Evolutionary conservation across 2,888 invertebrate genomes (phyloP), one percentile per base, ranked within the genome.

Genomic region (Plebejus anna): DNA sequence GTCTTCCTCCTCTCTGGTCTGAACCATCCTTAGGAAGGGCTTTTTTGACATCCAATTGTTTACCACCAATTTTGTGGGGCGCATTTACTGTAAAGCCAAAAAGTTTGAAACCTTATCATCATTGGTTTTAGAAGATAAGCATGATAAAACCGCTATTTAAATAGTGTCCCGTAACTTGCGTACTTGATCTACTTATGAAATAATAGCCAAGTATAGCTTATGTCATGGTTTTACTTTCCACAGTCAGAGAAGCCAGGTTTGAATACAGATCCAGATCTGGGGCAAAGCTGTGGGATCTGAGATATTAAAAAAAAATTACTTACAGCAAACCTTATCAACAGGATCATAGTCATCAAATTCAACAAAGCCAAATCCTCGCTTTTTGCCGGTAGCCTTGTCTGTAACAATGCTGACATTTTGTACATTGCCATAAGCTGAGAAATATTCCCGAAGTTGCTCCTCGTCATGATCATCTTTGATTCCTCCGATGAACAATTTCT

Each of bases 291-390:
- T 93, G 92, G 90, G 7, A 81, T 28, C 59, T 55, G 70, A 42
- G 57, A 55, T 75, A 77, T 70, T n/a, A 66, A 57, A 76, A 75
- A 75, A 66, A 59, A 78, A 70, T 16, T 83, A 96, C 98, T 97
- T 94, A 98, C 98, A 95, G 85, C 98, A 98, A 87, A 98, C 97
- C 95, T 99, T 99, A 88, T 99, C 99, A 77, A 99, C 99, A 4
- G 98, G 97, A 90, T 99, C 99, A 86, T 98, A 98, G 88, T 99
- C 99, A 85, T 98, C 98, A 88, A 98, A 99, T 88, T 98, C 98
- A 59, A 99, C 97, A 88, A 99, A 99, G 42, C 98, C 99, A 89
- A 99, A 99, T 4, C 99, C 99, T 82, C 99, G 95, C 83, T 97
- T 98, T 89, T 98, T 98, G 76, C 98, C 98, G 0, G 97, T 97